A percentile compares a stretch with the other conserved stretches of the same genome.
Conservation (phyloP, 2,113 vertebrate genomes). For the Lophura nycthemera region DNA sequence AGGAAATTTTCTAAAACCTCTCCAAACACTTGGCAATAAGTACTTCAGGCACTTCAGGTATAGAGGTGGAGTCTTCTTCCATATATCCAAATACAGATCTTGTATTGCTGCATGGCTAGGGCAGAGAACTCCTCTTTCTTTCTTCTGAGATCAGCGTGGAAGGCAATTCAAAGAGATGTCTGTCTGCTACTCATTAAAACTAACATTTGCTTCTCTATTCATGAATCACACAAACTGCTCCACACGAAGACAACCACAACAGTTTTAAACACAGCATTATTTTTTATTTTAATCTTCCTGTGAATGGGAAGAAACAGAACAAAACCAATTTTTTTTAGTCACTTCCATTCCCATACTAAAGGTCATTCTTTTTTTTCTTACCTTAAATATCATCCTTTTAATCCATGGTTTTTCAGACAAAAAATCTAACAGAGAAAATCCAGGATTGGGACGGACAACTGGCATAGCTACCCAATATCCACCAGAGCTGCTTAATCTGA, state of each 20-base stretch:
- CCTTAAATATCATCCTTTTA: constrained; percentile 95
- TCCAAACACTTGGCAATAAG: background rate
- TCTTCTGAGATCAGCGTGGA: background rate
- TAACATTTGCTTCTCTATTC: background rate
- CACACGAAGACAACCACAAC: background rate
- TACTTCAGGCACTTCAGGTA: background rate
- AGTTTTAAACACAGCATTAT: background rate
- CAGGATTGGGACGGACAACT: constrained; percentile 86
- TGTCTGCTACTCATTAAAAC: background rate
- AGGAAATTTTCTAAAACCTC: background rate
- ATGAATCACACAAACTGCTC: background rate
- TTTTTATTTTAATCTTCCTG: background rate
- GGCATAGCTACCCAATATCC: constrained; percentile 97
- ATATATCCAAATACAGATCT: background rate
- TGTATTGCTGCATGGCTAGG: background rate
- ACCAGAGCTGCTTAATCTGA: constrained; percentile 90
- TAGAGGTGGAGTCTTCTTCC: constrained; percentile 13
- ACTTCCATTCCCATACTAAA: background rate
- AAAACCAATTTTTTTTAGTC: background rate
- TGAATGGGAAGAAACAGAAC: background rate
- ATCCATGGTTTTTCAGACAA: constrained; percentile 92
- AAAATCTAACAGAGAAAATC: constrained; percentile 97
- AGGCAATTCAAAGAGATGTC: constrained; percentile 4
- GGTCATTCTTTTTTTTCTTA: constrained; percentile 50
- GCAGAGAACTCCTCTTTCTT: background rate